Conservation (phyloP, 2,888 invertebrate species). For the Clostera curtula region DNA sequence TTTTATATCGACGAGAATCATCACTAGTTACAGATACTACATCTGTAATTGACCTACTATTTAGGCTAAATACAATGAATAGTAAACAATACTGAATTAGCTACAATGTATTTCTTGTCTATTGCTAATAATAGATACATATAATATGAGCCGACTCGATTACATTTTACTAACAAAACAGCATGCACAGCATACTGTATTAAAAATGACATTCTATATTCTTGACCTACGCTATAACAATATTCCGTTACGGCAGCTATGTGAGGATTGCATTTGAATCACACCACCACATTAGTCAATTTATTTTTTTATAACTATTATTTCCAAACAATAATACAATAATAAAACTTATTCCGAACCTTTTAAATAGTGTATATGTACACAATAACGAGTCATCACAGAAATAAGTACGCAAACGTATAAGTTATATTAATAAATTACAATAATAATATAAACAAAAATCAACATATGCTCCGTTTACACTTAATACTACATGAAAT, state of each 20-base stretch:
- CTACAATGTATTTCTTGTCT: conserved; percentile 22
- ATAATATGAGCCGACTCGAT: conserved; percentile 20
- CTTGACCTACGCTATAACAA: conserved; percentile 18
- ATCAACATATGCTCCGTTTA: conserved; percentile 36
- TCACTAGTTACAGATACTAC: conserved; percentile 17
- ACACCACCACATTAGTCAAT: conserved; percentile 54
- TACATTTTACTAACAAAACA: conserved; percentile 25
- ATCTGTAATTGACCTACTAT: conserved; percentile 11
- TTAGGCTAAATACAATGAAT: conserved; percentile 29
- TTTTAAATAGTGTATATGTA: conserved; percentile 8
- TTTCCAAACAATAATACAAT: conserved; percentile 12
- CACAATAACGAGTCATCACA: conserved; percentile 35
- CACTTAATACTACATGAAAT: conserved; percentile 26
- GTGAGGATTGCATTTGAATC: conserved; percentile 38
- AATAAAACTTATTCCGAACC: conserved; percentile 8
- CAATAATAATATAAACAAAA: conserved; percentile 21
- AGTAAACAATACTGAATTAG: conserved; percentile 31
- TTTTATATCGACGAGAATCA: conserved; percentile 14
- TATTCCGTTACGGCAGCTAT: conserved; percentile 28
- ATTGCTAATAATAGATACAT: conserved; percentile 20
- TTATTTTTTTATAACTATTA: conserved; percentile 10
- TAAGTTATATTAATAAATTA: conserved; percentile 28
- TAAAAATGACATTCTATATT: conserved; percentile 16
- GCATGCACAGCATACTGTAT: conserved; percentile 42
- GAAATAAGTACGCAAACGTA: conserved; percentile 40